Conservation (phyloP, 2,113 vertebrate species). For the Octodon degus region DNA sequence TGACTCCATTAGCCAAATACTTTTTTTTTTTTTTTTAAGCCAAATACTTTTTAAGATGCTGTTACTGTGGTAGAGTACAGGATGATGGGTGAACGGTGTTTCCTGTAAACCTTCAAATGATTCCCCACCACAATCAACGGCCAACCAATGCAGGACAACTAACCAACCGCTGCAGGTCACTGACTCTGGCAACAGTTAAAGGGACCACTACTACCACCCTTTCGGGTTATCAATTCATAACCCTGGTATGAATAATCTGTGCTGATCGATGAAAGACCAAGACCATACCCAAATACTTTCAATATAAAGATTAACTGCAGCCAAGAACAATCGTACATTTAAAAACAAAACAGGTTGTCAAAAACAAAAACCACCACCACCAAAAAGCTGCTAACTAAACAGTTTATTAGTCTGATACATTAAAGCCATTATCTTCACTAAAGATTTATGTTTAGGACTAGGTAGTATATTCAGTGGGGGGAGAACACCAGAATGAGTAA, state of each 20-base stretch:
- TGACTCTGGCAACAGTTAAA: not conserved
- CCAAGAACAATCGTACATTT: not conserved
- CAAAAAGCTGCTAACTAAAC: not conserved
- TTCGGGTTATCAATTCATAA: conserved; percentile 31
- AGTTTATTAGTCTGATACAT: not conserved
- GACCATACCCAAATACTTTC: conserved; percentile 12
- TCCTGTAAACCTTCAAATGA: not conserved
- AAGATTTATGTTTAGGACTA: not conserved
- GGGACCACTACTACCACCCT: not conserved
- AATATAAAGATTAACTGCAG: conserved; percentile 41
- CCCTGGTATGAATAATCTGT: not conserved
- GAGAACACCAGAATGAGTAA: not conserved
- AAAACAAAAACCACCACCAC: not conserved
- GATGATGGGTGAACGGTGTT: not conserved
- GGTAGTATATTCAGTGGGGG: not conserved
- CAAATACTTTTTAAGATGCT: conserved; percentile 32
- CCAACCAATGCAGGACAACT: conserved; percentile 15
- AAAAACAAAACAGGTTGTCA: conserved; percentile 1
- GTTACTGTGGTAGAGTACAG: not conserved
- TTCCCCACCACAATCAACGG: conserved; percentile 3
- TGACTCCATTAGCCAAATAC: conserved; percentile 50
- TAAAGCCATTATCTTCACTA: conserved; percentile 18
- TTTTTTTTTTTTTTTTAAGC: not conserved
- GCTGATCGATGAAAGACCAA: conserved; percentile 12
- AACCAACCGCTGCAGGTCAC: not conserved